Conservation (phyloP, 2,113 vertebrate species). For the Hyperoodon ampullatus region DNA sequence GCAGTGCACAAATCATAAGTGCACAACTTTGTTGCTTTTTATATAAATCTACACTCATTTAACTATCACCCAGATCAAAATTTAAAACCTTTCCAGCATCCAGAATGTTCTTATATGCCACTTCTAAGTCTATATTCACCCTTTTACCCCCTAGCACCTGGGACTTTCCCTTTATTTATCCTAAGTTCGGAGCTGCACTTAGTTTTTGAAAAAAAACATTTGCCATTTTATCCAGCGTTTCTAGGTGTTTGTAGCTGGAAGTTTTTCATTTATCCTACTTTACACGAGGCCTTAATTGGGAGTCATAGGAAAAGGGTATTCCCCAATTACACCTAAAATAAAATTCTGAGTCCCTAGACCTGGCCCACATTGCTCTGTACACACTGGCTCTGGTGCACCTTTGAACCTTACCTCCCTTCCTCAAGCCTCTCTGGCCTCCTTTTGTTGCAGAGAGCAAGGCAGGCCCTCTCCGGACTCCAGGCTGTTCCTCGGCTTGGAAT, state of each 20-base stretch:
- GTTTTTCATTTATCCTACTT: neutral
- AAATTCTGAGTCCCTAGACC: neutral
- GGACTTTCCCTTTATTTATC: neutral
- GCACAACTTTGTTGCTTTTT: neutral
- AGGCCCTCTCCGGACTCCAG: neutral
- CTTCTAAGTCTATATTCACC: neutral
- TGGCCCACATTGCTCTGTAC: neutral
- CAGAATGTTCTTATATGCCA: neutral
- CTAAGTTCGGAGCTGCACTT: neutral
- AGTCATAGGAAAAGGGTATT: neutral
- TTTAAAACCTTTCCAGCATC: neutral
- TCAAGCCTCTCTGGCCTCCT: neutral
- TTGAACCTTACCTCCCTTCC: neutral
- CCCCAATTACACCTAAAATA: neutral
- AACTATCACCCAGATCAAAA: neutral
- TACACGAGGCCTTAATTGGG: neutral
- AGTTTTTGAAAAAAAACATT: neutral
- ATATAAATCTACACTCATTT: neutral
- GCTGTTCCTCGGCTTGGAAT: neutral
- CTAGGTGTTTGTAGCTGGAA: neutral
- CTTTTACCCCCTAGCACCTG: neutral
- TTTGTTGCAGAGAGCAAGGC: too few relatives aligned
- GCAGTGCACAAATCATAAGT: neutral
- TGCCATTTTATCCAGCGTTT: neutral
- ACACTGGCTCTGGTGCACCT: neutral